Evolutionary conservation across 2,888 invertebrate genomes (phyloP), one percentile per base, ranked within the genome.

Genomic region (Timema podura): DNA sequence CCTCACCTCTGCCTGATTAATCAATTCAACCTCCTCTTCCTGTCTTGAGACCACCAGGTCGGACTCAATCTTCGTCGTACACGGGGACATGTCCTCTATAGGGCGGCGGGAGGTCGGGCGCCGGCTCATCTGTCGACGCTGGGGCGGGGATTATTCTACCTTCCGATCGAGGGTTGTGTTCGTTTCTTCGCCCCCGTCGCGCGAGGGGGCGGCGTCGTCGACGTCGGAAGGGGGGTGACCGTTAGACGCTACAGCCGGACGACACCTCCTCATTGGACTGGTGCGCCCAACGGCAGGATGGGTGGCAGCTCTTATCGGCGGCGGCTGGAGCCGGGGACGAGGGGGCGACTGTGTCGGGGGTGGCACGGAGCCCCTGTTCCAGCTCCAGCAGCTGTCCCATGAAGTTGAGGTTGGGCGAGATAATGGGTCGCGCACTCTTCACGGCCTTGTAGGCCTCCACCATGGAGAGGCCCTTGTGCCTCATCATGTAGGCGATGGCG

Each of bases 321-420:
- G 76, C 67, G 57, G 70, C 67, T 48, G 70, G 59, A 13, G 69
- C 51, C 30, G 69, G 44, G 9, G 57, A 47, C 44, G 64, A n/a
- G 16, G 68, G 46, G 59, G 44, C 64, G 45, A 54, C 51, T 10
- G 10, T 49, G 49, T 45, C 54, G 68, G 65, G 66, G 44, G 67
- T 68, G 47, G 71, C 68, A 69, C 85, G 83, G 75, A 91, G 81
- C 76, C 85, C 87, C 79, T 92, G 89, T 80, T 93, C 93, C 77
- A 92, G 85, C 80, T 96, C 95, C 76, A 91, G 84, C 76, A 97
- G 84, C 82, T 97, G 97, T 16, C 90, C 92, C 88, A 96, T 91
- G 83, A 97, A 97, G 80, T 96, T 97, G 72, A 96, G 86, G 82
- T 97, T 97, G 3, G 97, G 97, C 71, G 96, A 95, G 77, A 97